Base-by-base conservation (phyloP, 30 jellyfish, hydroid and myxozoan genomes). In the Aurelia sp. region DNA sequence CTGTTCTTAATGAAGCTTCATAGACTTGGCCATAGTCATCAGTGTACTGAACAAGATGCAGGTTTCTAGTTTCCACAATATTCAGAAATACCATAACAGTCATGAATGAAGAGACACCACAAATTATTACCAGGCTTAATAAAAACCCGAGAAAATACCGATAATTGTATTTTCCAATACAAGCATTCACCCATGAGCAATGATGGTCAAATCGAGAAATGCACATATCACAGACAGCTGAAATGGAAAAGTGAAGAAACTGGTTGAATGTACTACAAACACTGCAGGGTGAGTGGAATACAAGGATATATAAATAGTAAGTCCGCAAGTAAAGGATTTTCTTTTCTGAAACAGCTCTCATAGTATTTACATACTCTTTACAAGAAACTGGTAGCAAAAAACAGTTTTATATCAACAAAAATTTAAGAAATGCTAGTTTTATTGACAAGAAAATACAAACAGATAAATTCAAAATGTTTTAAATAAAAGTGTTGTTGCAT, bases 151-250 rank as follows among this genome's bases (percentile, higher is more conserved):
- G 73, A 84, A 93, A 93, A 57, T 84, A 83, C 53, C 84, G 75
- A 80, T 87, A 48, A 51, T 88, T 93, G 72, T 78, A 27, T 72
- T 81, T 79, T 18, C 97, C 98, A 59, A 93, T 73, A 81, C 98
- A 93, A 30, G 78, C 66, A 79, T 93, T 93, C n/a, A 93, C 88
- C 92, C 96, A 93, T 11, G 96, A 50, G 86, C 98, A 93, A 74
- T 93, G 98, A 74, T 93, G 98, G 62, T 93, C 98, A 69, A 93
- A 93, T 48, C 96, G 73, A 21, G 98, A 86, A 12, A 93, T 89
- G 53, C 98, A 93, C 19, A 59, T 78, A 82, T 93, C 78, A 84
- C 98, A 93, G 16, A 93, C 35, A 71, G 92, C 98, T 93, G 81
- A 23, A 66, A 83, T 4, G 3, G 33, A 23, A 73, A 87, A 5